A percentile compares a stretch with the other conserved stretches of the same genome.
Conservation (phyloP, 2,888 invertebrate species). For the Alsophila aescularia region DNA sequence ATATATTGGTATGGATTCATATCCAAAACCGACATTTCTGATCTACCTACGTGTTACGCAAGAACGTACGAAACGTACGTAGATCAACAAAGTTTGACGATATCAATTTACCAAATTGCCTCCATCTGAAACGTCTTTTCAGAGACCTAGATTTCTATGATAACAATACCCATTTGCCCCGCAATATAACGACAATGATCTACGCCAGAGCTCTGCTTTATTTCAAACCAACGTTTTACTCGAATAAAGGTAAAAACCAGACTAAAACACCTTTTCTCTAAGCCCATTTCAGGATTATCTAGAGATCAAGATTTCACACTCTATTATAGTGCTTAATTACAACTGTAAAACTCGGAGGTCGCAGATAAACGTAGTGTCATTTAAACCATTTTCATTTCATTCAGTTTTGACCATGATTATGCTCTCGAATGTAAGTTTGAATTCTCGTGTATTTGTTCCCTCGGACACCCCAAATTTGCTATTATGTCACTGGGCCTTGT, state of each 20-base stretch:
- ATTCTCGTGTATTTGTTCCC: neutral
- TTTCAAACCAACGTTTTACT: conserved; percentile 11
- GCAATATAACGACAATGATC: conserved; percentile 11
- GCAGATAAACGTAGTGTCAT: neutral
- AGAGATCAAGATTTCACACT: conserved; percentile 4
- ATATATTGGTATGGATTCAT: no score
- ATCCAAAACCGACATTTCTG: no score
- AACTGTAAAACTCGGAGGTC: neutral
- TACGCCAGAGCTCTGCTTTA: neutral
- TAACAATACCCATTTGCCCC: conserved; percentile 13
- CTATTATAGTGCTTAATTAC: conserved; percentile 2
- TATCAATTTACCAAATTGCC: conserved; percentile 20
- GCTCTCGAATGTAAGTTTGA: neutral
- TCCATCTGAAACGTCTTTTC: conserved; percentile 14
- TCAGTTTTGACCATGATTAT: neutral
- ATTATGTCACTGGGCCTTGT: conserved; percentile 83
- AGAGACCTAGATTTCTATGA: conserved; percentile 14
- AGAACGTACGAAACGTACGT: conserved; percentile 4
- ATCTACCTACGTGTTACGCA: no score
- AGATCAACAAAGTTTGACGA: conserved; percentile 11
- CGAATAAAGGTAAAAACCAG: conserved; percentile 6
- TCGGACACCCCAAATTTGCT: conserved; percentile 87
- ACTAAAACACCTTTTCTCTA: conserved; percentile 10
- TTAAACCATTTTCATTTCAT: conserved; percentile 6
- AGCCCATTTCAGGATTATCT: conserved; percentile 9